Conservation (phyloP, 2,888 invertebrate genomes). For the Octodonta nipae region DNA sequence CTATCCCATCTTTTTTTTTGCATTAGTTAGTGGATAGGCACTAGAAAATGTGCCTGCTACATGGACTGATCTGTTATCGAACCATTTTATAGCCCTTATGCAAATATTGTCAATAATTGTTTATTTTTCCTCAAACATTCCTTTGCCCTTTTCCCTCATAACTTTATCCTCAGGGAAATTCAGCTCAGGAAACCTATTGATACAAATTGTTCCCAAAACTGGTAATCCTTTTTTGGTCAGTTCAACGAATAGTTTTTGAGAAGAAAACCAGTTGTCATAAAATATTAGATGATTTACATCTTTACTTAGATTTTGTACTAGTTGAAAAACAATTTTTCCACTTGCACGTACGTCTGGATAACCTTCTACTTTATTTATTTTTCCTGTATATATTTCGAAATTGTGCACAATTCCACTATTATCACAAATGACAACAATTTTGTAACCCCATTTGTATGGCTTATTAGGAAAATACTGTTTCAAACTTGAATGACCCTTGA, state of each 20-base stretch:
- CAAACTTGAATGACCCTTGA: too few relatives aligned
- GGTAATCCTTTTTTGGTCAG: slow-evolving; percentile 1
- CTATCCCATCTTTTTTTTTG: too few relatives aligned
- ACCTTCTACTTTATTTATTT: background rate
- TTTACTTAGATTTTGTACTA: too few relatives aligned
- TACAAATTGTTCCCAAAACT: slow-evolving; percentile 2
- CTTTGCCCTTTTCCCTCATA: slow-evolving; percentile 1
- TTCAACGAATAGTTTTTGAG: too few relatives aligned
- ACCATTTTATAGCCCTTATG: slow-evolving; percentile 3
- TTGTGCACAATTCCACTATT: background rate
- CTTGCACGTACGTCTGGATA: background rate
- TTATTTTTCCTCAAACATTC: slow-evolving; percentile 2
- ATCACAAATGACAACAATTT: too few relatives aligned
- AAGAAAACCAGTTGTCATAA: too few relatives aligned
- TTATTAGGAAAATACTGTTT: too few relatives aligned
- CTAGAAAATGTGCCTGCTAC: background rate
- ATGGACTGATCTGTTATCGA: slow-evolving; percentile 1
- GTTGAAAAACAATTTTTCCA: slow-evolving; percentile 2
- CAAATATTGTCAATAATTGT: slow-evolving; percentile 1
- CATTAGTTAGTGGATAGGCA: background rate
- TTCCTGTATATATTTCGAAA: background rate
- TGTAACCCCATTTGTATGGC: too few relatives aligned
- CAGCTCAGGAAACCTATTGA: background rate
- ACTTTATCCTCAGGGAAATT: background rate
- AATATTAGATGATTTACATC: too few relatives aligned